Evolutionary conservation across 2,113 vertebrate species (phyloP).

Genomic region (Chlorodrepanis virens): DNA sequence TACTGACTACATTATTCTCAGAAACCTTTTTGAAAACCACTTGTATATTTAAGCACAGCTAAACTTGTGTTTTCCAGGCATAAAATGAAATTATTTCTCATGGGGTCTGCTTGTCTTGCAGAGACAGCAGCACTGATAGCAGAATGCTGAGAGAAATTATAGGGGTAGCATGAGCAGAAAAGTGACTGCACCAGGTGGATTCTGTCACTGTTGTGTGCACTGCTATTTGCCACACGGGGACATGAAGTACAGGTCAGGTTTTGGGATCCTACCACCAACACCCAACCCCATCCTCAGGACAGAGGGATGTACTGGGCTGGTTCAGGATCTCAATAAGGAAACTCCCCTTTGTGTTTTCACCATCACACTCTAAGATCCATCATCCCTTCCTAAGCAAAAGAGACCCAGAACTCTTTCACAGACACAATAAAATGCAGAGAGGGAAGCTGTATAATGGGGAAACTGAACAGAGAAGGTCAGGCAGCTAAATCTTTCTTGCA

Average conservation of each 20-base stretch:
- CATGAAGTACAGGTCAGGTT: not conserved
- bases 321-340: not conserved
- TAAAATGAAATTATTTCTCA: not conserved
- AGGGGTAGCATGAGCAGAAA: not conserved
- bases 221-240: not conserved
- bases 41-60: not conserved
- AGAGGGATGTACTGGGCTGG: accelerated
- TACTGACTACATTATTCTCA: not conserved
- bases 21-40: not conserved
- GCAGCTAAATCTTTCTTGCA: not conserved
- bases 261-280: not conserved
- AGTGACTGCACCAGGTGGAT: not conserved
- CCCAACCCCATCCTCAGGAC: not conserved
- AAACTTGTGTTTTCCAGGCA: not conserved
- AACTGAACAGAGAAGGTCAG: not conserved
- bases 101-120: not conserved
- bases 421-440: not conserved
- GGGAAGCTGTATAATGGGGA: not conserved
- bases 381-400: not conserved
- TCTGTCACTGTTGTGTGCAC: not conserved
- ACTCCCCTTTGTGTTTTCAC: not conserved
- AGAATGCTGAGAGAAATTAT: not conserved
- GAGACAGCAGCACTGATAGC: not conserved
- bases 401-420: not conserved
- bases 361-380: not conserved